Percentiles rank a stretch among this genome's conserved stretches.
phyloP scores from a whole-genome alignment of 2,888 invertebrate species.

The Drosophila histrio region DNA sequence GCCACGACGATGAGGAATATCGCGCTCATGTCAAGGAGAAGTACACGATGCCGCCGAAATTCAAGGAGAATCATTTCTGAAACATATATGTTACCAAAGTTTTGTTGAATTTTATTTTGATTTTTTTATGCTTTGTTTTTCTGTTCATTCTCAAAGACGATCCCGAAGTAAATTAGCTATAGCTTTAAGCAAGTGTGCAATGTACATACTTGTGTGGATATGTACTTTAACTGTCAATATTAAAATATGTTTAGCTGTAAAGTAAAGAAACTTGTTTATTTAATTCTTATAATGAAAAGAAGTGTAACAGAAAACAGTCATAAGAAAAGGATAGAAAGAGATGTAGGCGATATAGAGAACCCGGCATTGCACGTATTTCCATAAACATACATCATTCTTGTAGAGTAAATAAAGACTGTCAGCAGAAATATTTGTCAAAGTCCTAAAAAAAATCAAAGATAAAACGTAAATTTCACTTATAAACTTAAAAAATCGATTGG shows the following conservation, averaged over 20 bases:
- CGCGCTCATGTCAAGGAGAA: conserved; percentile 76
- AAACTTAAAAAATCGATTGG: neutral
- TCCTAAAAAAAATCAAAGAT: too few relatives aligned
- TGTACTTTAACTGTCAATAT: conserved; percentile 28
- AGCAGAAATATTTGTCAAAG: too few relatives aligned
- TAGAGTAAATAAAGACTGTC: too few relatives aligned
- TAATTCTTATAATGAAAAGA: neutral
- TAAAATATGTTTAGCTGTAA: conserved; percentile 10
- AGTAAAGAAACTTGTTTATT: neutral
- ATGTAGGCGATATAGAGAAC: too few relatives aligned
- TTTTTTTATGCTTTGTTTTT: conserved; percentile 5
- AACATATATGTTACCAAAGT: neutral
- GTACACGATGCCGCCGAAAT: conserved; percentile 79
- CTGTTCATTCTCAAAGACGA: neutral
- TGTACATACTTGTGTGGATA: neutral
- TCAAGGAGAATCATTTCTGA: conserved; percentile 81
- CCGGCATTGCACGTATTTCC: too few relatives aligned
- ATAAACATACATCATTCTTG: too few relatives aligned
- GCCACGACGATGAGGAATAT: conserved; percentile 88
- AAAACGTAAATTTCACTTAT: too few relatives aligned
- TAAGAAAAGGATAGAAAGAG: neutral
- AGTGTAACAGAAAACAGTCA: neutral
- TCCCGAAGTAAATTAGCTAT: conserved; percentile 4
- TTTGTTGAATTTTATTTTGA: conserved; percentile 8
- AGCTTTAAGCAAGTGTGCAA: conserved; percentile 4